These are phyloP conservation scores for Monopterus albus DNA, from an alignment of 2,113 vertebrate genomes.

Conservation along the genomic window DNA sequence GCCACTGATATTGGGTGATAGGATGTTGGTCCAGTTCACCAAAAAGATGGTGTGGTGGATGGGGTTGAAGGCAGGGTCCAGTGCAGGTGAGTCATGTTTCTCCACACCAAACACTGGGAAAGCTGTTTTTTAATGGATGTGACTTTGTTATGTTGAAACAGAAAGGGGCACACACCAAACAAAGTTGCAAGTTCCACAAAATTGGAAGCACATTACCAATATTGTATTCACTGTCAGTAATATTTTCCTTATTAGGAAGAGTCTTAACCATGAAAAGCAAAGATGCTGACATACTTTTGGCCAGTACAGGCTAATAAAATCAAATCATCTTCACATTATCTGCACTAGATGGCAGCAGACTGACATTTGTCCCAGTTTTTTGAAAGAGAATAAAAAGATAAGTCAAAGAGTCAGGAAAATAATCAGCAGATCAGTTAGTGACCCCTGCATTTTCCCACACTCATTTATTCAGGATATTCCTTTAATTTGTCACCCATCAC, in stretches of 20 bases:
- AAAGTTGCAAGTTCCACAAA: not conserved
- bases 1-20: too few relatives aligned
- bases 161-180: not conserved
- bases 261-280: not conserved
- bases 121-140: not conserved
- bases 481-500: too few relatives aligned
- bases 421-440: too few relatives aligned
- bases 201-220: not conserved
- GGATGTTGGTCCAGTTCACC: too few relatives aligned
- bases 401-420: too few relatives aligned
- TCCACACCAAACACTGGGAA: not conserved
- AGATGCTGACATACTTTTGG: not conserved
- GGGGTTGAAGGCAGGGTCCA: not conserved
- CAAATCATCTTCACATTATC: not conserved
- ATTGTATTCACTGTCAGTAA: not conserved
- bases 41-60: not conserved
- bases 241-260: not conserved
- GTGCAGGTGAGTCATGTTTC: not conserved
- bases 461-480: too few relatives aligned
- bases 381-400: not conserved
- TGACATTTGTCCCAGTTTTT: too few relatives aligned
- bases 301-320: not conserved
- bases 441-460: too few relatives aligned
- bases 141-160: not conserved
- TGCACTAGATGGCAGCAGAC: slow-evolving; percentile 59